Evolutionary conservation across 1,140 invertebrate species (phyloP).

Genomic region (Seison nebaliae): DNA sequence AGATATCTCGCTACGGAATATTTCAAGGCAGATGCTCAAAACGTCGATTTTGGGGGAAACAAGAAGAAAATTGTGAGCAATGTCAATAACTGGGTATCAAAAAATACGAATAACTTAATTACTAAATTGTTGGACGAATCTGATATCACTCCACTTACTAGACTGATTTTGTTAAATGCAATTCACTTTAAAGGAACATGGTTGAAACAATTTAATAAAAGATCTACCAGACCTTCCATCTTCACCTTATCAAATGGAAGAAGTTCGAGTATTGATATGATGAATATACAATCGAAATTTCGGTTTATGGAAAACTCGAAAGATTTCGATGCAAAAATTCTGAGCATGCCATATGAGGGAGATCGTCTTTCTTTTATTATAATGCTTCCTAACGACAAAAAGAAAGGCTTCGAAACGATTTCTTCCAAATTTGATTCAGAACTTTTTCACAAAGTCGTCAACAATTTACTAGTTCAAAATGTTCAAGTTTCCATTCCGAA

Average conservation of each 20-base stretch:
- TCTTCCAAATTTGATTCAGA: too few species aligned
- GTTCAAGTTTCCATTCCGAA: neutral
- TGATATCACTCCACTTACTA: constrained; percentile 25
- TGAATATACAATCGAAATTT: constrained; percentile 45
- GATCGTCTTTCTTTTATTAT: too few species aligned
- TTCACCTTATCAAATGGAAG: constrained; percentile 45
- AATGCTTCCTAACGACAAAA: too few species aligned
- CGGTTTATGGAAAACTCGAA: constrained; percentile 33
- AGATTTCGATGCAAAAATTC: too few species aligned
- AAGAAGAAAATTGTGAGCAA: constrained; percentile 31
- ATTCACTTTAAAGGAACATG: constrained; percentile 59
- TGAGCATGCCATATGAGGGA: too few species aligned
- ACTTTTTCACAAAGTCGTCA: too few species aligned
- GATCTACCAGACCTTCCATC: constrained; percentile 31
- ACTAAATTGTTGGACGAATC: constrained; percentile 38
- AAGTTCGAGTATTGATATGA: constrained; percentile 41
- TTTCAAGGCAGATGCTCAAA: constrained; percentile 12
- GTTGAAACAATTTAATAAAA: constrained; percentile 40
- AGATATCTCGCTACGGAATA: neutral
- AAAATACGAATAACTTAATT: constrained; percentile 44
- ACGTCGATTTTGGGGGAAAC: constrained; percentile 21
- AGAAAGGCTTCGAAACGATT: too few species aligned
- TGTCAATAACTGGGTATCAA: constrained; percentile 45
- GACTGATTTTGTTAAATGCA: constrained; percentile 47
- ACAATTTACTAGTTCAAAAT: too few species aligned